Evolutionary conservation across 2,797 vertebrate genomes (phyloP).

Genomic region (Kryptopterus vitreolus): DNA sequence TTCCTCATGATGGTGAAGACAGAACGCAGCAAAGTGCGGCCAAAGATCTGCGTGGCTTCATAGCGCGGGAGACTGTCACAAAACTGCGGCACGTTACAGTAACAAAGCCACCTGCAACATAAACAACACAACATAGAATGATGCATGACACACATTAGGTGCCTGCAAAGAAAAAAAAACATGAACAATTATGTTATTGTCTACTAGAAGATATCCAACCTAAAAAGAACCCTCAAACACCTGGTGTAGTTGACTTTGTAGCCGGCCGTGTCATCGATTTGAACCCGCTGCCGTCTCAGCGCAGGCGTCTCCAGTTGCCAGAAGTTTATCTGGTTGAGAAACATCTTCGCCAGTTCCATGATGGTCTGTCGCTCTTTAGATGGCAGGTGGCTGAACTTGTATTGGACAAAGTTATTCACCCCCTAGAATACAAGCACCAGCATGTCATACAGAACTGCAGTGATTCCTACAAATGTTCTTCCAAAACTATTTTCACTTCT

Average conservation of each 20-base stretch:
- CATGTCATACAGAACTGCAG: neutral
- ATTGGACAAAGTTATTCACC: slow-evolving; percentile 98
- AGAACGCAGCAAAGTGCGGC: slow-evolving; percentile 89
- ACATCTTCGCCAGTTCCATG: slow-evolving; percentile 96
- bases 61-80: slow-evolving; percentile 96
- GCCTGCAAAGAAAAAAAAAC: too few relatives aligned
- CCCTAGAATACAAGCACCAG: slow-evolving; percentile 72
- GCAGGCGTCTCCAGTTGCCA: slow-evolving; percentile 98
- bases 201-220: neutral
- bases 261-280: slow-evolving; percentile 86
- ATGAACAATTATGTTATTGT: neutral
- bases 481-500: neutral
- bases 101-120: slow-evolving; percentile 89
- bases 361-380: slow-evolving; percentile 96
- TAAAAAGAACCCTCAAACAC: slow-evolving; percentile 61
- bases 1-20: slow-evolving; percentile 97
- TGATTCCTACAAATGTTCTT: neutral
- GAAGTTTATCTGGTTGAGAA: slow-evolving; percentile 98
- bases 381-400: slow-evolving; percentile 98
- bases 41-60: slow-evolving; percentile 96
- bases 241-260: slow-evolving; percentile 99
- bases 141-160: too few relatives aligned
- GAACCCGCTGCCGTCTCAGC: slow-evolving; percentile 85
- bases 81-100: slow-evolving; percentile 98
- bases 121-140: too few relatives aligned